phyloP scores from a whole-genome alignment of 1,140 invertebrate species.

The Parapsyche elsis region DNA sequence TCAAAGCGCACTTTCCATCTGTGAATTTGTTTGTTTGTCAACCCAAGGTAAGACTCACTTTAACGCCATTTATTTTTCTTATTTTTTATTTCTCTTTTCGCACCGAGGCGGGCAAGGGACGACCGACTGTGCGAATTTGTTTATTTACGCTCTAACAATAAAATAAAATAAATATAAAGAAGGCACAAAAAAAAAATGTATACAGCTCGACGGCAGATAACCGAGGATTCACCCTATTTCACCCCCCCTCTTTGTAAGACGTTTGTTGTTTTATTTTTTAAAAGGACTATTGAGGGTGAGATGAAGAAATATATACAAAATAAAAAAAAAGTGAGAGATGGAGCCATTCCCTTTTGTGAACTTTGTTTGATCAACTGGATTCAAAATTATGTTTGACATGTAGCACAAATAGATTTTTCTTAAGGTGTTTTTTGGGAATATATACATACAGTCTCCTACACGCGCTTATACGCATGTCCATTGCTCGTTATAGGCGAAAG shows the following conservation, averaged over 20 bases:
- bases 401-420: slow-evolving; percentile 19
- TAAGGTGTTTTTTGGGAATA: not conserved
- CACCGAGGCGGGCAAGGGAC: not conserved
- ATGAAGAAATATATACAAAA: slow-evolving; percentile 19
- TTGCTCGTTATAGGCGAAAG: slow-evolving; percentile 23
- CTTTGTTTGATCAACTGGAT: slow-evolving; percentile 51
- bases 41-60: slow-evolving; percentile 39
- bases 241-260: slow-evolving; percentile 11
- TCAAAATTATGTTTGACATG: slow-evolving; percentile 53
- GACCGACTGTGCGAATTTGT: slow-evolving; percentile 36
- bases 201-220: slow-evolving; percentile 15
- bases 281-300: slow-evolving; percentile 11
- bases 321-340: not conserved
- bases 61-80: slow-evolving; percentile 35
- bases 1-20: slow-evolving; percentile 20
- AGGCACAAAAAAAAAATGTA: slow-evolving; percentile 8
- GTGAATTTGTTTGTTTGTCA: slow-evolving; percentile 40
- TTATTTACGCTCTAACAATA: slow-evolving; percentile 47
- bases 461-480: not conserved
- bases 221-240: slow-evolving; percentile 16
- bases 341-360: slow-evolving; percentile 15
- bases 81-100: slow-evolving; percentile 33
- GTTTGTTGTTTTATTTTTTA: slow-evolving; percentile 8
- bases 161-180: slow-evolving; percentile 41
- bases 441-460: not conserved